Evolutionary conservation across 1,140 invertebrate species (phyloP), one percentile per base, ranked within the genome.

Genomic region (Scaptomyza pallida): DNA sequence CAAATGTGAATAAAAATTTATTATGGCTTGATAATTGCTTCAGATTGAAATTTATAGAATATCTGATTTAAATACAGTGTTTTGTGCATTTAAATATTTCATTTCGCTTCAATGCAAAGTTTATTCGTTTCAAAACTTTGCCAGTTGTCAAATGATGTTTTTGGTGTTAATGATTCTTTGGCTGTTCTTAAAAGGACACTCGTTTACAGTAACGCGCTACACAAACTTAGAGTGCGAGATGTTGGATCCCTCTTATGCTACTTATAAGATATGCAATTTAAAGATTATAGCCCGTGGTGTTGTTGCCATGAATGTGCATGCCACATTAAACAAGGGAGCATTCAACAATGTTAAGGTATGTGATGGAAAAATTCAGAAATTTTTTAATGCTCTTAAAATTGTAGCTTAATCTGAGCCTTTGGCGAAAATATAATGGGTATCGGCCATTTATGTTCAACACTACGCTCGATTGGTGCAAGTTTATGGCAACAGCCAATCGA

Each of bases 151-250:
- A 10, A 51, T 10, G 13, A 61, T 43, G 59, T 35, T 17, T 23
- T 5, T 17, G 17, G 3, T 44, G 2, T 62, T 45, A 0, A 16
- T 6, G 8, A 10, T 51, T 0, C 17, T 43, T 17, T 13, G 50
- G 6, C 5, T 61, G 1, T 3, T 3, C 3, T 8, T 13, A 9
- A 2, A n/a, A 30, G 6, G 19, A 6, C 8, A 10, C 0, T 54
- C 17, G 0, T 9, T 6, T 2, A 35, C 15, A 9, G 8, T 21
- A 4, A 21, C 19, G 19, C 19, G 51, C 0, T 74, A 55, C 9
- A 63, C 72, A 5, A 70, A 70, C 10, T 17, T 70, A 16, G 33
- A 60, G 37, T 74, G 65, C 15, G 37, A 63, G 5, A 43, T 54
- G 4, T 35, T 51, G 5, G 72, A 74, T 45, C 23, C 55, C 10